Evolutionary conservation across 2,888 invertebrate species (phyloP), one percentile per base, ranked within the genome.

Genomic region (Anthophora plumipes): DNA sequence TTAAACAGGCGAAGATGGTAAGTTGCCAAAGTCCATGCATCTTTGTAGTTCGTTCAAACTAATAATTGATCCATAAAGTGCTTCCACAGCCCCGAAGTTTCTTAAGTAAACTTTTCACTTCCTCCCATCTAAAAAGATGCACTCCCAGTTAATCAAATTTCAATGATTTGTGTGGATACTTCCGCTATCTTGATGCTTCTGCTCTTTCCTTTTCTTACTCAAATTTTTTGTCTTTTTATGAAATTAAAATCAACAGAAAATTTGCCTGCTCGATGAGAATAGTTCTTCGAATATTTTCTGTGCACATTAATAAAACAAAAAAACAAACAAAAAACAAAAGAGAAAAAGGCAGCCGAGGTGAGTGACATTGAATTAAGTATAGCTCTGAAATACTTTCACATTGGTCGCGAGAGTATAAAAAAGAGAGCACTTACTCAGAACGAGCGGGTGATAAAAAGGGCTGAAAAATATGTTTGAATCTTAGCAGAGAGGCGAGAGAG

Each of bases 351-450:
- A 48, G 52, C 43, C 43, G 68, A 73, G 54, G 67, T 77, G 76
- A 84, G 59, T 57, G 80, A 87, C 86, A 88, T 90, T 90, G 89
- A 91, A 91, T 92, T 91, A 90, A 88, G 82, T 88, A 89, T 88
- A 85, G 86, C 84, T 82, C 86, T 17, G 66, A 85, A 90, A 90
- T 89, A 88, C 86, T 89, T 89, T 60, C 87, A 81, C 85, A 85
- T 86, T 89, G 87, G 87, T 77, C 83, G 80, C 73, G 63, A 69
- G 74, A 67, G 61, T 79, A 82, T 88, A 84, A 84, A 76, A 77
- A 75, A 79, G 82, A 79, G n/a, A 80, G 85, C 85, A 84, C 86
- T 89, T 86, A 85, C 75, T 83, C 76, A 37, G 79, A 85, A 87
- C 74, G 89, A 82, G n/a, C 79, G 86, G 88, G 86, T 87, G 90